Conservation (phyloP, 2,113 vertebrate genomes). For the Crotalus tigris region DNA sequence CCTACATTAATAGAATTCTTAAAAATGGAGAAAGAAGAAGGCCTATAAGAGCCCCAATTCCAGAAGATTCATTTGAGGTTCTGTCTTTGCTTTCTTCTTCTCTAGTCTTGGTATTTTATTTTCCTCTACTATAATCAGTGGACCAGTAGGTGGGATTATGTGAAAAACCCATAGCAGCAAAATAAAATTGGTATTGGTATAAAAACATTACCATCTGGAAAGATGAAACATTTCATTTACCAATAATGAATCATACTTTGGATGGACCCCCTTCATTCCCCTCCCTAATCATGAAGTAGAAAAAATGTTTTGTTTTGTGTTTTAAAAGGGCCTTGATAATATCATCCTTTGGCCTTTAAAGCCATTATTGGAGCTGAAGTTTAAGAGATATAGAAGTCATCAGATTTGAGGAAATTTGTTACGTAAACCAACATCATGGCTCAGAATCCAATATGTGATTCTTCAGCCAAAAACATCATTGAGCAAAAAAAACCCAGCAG, state of each 20-base stretch:
- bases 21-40: background rate
- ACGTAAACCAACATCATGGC: slow-evolving; percentile 38
- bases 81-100: background rate
- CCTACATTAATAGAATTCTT: background rate
- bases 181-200: background rate
- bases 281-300: background rate
- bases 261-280: background rate
- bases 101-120: background rate
- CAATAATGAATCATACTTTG: background rate
- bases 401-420: fast-evolving
- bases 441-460: slow-evolving; percentile 54
- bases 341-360: background rate
- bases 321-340: background rate
- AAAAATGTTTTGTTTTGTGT: background rate
- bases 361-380: background rate
- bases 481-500: slow-evolving; percentile 5
- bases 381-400: background rate
- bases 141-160: background rate
- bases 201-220: background rate
- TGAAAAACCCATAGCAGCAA: background rate
- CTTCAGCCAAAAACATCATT: slow-evolving; percentile 42
- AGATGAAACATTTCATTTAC: background rate
- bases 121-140: background rate
- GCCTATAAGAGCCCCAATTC: background rate
- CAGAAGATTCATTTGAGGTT: background rate